These are phyloP conservation scores for Miltochrista miniata DNA, from an alignment of 2,888 invertebrate species.

Conservation along the genomic window DNA sequence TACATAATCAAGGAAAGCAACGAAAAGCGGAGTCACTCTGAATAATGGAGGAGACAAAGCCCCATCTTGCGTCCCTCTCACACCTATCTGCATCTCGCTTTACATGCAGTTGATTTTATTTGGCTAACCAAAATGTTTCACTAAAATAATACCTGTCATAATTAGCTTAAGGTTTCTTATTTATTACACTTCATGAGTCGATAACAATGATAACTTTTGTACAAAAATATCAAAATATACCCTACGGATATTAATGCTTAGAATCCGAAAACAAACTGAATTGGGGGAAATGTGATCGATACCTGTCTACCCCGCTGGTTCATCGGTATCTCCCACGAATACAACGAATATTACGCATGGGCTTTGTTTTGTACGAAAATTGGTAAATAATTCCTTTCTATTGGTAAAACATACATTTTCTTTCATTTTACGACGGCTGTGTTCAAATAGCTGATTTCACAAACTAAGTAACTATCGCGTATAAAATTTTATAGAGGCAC, in stretches of 20 bases:
- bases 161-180: neutral
- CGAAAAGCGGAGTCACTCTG: conserved; percentile 53
- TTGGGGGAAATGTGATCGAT: conserved; percentile 32
- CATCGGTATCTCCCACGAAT: conserved; percentile 8
- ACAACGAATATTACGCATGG: conserved; percentile 8
- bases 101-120: conserved; percentile 14
- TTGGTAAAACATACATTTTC: too few relatives aligned
- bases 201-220: neutral
- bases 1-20: conserved; percentile 43
- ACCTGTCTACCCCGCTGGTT: conserved; percentile 24
- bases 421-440: too few relatives aligned
- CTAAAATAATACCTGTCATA: too few relatives aligned
- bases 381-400: too few relatives aligned
- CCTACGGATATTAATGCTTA: neutral
- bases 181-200: too few relatives aligned
- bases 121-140: too few relatives aligned
- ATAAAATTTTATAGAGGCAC: conserved; percentile 29
- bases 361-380: conserved; percentile 30
- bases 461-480: too few relatives aligned
- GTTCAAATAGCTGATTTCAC: too few relatives aligned
- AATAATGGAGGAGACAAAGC: conserved; percentile 58
- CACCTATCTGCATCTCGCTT: conserved; percentile 28
- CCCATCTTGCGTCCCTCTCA: conserved; percentile 33
- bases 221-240: too few relatives aligned
- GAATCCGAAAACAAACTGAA: conserved; percentile 11